phyloP scores from a whole-genome alignment of 53 echinoderm and acorn worm genomes.

The Henricia sp. region DNA sequence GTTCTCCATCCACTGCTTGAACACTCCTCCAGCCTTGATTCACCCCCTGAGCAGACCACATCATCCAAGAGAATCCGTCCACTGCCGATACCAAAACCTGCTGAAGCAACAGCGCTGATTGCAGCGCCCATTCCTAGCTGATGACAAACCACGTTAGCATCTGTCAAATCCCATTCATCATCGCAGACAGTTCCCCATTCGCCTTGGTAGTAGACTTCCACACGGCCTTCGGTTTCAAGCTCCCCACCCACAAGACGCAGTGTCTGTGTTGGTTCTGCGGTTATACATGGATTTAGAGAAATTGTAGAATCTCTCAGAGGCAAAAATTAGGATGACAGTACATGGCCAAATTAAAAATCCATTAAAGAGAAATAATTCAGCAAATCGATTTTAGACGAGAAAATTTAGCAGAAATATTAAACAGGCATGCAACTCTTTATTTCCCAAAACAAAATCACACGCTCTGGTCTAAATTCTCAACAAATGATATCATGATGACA shows the following conservation, averaged over 20 bases:
- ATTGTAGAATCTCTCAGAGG: too few species aligned
- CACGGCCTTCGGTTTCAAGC: constrained; percentile 5
- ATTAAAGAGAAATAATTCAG: too few species aligned
- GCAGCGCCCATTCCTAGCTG: constrained; percentile 22
- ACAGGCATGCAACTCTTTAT: too few species aligned
- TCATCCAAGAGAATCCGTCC: not conserved
- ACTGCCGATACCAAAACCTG: not conserved
- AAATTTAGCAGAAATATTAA: too few species aligned
- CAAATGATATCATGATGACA: too few species aligned
- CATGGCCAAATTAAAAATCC: too few species aligned
- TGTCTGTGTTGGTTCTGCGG: too few species aligned
- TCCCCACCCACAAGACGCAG: constrained; percentile 6
- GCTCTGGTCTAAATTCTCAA: too few species aligned
- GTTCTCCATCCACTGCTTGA: not conserved
- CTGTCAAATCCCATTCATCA: not conserved
- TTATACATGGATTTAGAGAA: too few species aligned
- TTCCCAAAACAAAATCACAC: too few species aligned
- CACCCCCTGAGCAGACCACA: constrained; percentile 21
- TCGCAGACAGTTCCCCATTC: constrained; percentile 41
- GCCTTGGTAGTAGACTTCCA: constrained; percentile 5
- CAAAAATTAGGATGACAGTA: too few species aligned
- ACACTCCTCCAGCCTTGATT: constrained; percentile 19
- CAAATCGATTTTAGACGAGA: too few species aligned
- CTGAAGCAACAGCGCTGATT: not conserved
- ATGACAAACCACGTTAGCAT: constrained; percentile 25